Evolutionary conservation across 2,797 vertebrate species (phyloP), one percentile per base, ranked within the genome.

Genomic region (Chiloscyllium punctatum): DNA sequence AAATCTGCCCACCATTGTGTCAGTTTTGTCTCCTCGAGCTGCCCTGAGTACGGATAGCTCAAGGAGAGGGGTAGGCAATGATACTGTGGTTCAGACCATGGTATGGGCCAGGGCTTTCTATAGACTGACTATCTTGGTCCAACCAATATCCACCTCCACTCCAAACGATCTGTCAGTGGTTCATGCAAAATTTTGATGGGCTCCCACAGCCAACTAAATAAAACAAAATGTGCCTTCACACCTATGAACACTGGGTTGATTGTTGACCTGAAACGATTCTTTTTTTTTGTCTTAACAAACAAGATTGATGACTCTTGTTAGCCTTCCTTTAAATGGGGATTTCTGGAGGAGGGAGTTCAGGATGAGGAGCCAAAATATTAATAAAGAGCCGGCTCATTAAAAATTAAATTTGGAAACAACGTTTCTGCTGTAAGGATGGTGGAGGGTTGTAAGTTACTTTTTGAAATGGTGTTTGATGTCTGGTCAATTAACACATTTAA

Each of bases 121-220:
- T 33, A 8, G 27, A 25, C 27, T 69, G 68, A 69, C 68, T 69
- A 3, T 69, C 3, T 74, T 23, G 9, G 72, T 74, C 16, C 27
- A 74, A 30, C 27, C 27, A 30, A 1, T 7, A 3, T n/a, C 9
- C 72, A 3, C 74, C 74, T 13, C 72, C 30, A 62, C 72, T n/a
- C 72, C 72, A 11, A 11, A 2, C 30, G 27, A 77, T 33, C 33
- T 33, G 30, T 77, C 72, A 77, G 72, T n/a, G 72, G 30, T 30
- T 13, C 33, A 0, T 9, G 0, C 13, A 0, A 1, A 77, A 9
- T 2, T 33, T n/a, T n/a, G 11, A n/a, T 3, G 2, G 74, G 33
- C 4, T n/a, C 3, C 11, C 13, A 15, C 2, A n/a, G 27, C 74
- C 33, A 11, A 79, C 33, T n/a, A 33, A 79, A n/a, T 30, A 15